A percentile compares a stretch with the other conserved stretches of the same genome.
Conservation (phyloP, 2,797 vertebrate genomes). For the Argya squamiceps region DNA sequence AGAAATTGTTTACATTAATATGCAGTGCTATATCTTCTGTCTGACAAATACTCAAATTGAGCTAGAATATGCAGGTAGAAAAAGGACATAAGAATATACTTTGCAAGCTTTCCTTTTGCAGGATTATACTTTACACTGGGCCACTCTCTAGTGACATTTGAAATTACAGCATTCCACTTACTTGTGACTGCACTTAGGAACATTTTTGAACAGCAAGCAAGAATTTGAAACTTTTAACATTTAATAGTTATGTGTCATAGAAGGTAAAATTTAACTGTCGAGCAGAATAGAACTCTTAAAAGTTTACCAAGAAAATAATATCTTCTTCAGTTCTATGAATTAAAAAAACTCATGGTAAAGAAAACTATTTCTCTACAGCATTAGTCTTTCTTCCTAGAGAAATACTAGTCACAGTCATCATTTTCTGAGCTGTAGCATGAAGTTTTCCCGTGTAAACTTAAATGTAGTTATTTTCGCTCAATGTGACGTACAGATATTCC, state of each 20-base stretch:
- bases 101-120: neutral
- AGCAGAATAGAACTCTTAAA: neutral
- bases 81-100: neutral
- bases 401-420: neutral
- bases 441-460: neutral
- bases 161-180: neutral
- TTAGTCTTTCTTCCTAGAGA: neutral
- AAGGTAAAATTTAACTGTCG: neutral
- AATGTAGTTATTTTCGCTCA: neutral
- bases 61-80: neutral
- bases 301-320: neutral
- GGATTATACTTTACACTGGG: neutral
- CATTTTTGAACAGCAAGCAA: neutral
- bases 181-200: neutral
- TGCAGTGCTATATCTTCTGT: neutral
- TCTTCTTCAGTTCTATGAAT: neutral
- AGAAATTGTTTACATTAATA: neutral
- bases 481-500: neutral
- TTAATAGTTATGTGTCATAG: neutral
- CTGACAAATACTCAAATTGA: neutral
- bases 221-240: neutral
- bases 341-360: neutral
- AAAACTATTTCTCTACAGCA: neutral
- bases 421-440: neutral
- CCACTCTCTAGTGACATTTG: neutral